Percentiles rank a stretch among this genome's conserved stretches.
Evolutionary conservation across 2,113 vertebrate species (phyloP).

Genomic region (Elaphurus davidianus): DNA sequence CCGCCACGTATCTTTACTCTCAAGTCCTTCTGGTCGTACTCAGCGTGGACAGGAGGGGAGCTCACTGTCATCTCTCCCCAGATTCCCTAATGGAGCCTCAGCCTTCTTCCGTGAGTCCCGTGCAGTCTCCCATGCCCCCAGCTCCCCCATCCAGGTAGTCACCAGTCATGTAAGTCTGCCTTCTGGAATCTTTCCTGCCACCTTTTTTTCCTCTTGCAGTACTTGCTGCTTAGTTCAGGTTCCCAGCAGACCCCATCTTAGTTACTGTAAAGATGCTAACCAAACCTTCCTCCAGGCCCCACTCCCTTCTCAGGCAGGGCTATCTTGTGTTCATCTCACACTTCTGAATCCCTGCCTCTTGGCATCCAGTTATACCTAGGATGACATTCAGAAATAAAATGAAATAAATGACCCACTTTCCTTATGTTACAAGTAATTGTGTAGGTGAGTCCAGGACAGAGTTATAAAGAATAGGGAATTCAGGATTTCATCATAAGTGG

Average conservation of each 20-base stretch:
- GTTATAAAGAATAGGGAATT: background rate
- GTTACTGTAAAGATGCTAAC: background rate
- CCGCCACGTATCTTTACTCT: background rate
- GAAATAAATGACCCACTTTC: background rate
- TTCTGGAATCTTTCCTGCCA: background rate
- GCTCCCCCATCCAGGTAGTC: too few species aligned
- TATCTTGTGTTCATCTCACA: background rate
- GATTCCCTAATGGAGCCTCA: fast-evolving
- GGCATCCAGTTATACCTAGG: background rate
- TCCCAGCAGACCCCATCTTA: background rate
- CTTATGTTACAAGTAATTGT: background rate
- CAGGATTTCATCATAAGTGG: background rate
- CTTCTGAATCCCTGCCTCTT: background rate
- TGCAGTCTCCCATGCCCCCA: background rate
- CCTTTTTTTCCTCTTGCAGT: background rate
- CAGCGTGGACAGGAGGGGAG: background rate
- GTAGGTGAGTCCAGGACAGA: background rate
- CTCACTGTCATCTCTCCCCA: fast-evolving
- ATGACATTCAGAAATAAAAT: background rate
- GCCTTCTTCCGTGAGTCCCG: too few species aligned
- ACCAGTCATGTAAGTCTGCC: background rate
- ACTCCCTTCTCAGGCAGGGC: background rate
- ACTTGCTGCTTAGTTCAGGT: background rate
- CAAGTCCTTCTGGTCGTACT: background rate
- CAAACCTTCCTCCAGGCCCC: background rate